Base-by-base conservation (phyloP, 1,140 invertebrate genomes). In the Drosophila bifasciata region DNA sequence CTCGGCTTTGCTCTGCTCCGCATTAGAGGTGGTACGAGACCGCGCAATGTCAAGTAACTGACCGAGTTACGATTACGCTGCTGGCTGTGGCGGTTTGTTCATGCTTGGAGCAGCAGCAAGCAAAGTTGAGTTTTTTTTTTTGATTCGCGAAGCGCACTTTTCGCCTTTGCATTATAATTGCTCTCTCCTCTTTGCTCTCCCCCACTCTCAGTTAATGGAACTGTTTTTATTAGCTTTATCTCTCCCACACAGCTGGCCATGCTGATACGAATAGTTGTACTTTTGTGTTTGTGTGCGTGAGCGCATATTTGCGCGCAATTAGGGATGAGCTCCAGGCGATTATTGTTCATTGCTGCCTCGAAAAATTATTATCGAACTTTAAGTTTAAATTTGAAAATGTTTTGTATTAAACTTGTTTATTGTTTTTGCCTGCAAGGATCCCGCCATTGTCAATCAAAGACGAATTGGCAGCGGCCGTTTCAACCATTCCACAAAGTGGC, bases 401-500 rank as follows among this genome's bases (percentile, higher is more conserved):
- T 45, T 43, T 39, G 2, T 66, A 36, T 25, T 15, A 39, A 9
- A 28, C 9, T 48, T 40, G 1, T 3, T 0, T 1, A 4, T 11
- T 36, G 11, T 3, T 36, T 36, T 11, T 11, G n/a, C 3, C 32
- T 11, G 11, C 11, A 4, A 86, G 83, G 83, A 86, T 83, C 78
- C 83, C 11, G 83, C 85, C 1, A 91, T 91, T 63, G 86, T 90
- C 13, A 91, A 91, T 77, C 85, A 91, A 52, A 73, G 90, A 41
- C 90, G 90, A n/a, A 91, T 91, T 44, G 90, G 90, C 8, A 91
- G 90, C 45, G 90, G 90, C 19, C 90, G 90, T 17, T 44, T 91
- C 2, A 77, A 68, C 5, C 86, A 90, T 45, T 64, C 70, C 1
- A 36, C 32, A 36, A 91, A 89, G 70, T 91, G 79, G 81, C 51